Conservation (phyloP, 1,140 invertebrate genomes). For the Frieseomelitta varia region DNA sequence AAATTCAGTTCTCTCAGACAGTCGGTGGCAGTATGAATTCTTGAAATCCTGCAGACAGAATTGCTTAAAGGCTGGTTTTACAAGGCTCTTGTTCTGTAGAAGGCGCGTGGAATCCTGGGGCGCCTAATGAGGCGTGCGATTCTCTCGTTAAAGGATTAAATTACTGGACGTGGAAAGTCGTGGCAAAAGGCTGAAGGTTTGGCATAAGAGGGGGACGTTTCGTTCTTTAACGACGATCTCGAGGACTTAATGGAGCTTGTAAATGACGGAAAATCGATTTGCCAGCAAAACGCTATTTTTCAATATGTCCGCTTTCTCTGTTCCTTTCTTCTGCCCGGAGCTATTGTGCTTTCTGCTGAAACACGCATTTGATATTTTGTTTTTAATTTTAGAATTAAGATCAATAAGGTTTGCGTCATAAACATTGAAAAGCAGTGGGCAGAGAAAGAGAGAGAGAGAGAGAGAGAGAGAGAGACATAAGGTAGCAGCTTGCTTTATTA, state of each 20-base stretch:
- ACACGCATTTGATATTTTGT: background rate
- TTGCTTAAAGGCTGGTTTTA: background rate
- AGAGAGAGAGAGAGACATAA: too few relatives aligned
- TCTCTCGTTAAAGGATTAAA: slow-evolving; percentile 75
- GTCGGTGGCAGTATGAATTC: background rate
- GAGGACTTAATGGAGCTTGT: slow-evolving; percentile 34
- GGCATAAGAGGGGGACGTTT: slow-evolving; percentile 29
- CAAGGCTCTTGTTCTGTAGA: background rate
- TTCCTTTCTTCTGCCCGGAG: too few relatives aligned
- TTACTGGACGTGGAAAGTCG: slow-evolving; percentile 61
- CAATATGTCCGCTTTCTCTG: background rate
- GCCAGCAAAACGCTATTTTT: slow-evolving; percentile 20
- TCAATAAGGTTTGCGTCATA: background rate
- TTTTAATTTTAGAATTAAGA: slow-evolving; percentile 7
- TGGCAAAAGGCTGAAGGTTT: slow-evolving; percentile 49
- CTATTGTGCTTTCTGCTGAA: background rate
- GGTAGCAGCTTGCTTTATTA: background rate
- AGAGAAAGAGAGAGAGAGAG: too few relatives aligned
- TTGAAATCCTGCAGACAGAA: background rate
- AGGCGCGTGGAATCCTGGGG: slow-evolving; percentile 48
- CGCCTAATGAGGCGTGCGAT: slow-evolving; percentile 72
- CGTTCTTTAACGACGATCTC: slow-evolving; percentile 51
- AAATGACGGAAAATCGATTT: slow-evolving; percentile 42
- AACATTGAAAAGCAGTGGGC: background rate
- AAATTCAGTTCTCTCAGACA: background rate